Evolutionary conservation across 1,140 invertebrate genomes (phyloP), one percentile per base, ranked within the genome.

Genomic region (Aphaenogaster rudis): DNA sequence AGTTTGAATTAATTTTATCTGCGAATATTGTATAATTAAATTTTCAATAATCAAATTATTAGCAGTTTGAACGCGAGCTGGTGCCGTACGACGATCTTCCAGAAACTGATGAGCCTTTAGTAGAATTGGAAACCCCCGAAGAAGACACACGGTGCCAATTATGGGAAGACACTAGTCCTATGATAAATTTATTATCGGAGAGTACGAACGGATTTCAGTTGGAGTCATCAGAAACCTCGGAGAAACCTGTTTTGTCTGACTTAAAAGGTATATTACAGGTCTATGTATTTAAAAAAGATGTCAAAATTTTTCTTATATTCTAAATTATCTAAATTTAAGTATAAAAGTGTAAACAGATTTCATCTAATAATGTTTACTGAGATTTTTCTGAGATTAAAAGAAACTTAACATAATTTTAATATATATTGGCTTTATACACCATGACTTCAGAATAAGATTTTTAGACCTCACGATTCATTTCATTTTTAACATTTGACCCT

Each of bases 81-180:
- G 93, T 95, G 61, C 94, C 95, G 59, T 95, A 95, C 54, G 93
- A 94, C 80, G 94, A 95, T 94, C 92, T 95, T 77, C 94, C 94
- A 50, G 94, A 95, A 86, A 95, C 94, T 0, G 93, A 95, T 74
- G 95, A 95, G 69, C 93, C 93, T 11, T 86, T 94, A n/a, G 80
- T 95, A 42, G 94, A 95, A 90, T 87, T 95, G 15, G 95, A 95
- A 79, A 94, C 90, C 57, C 89, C 91, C 0, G 93, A 94, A 9
- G 92, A 95, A 61, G 92, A 93, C 39, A 91, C 92, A 2, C 86
- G 90, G 57, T 91, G 88, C 33, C 90, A 85, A 86, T 79, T 95
- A n/a, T 95, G 94, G 94, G 91, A 93, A 45, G 89, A 94, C 66
- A 93, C 92, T 57, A 91, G 80, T 90, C 77, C 91, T 17, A 88